phyloP scores from a whole-genome alignment of 2,888 invertebrate genomes.

The Calameuta idolon region DNA sequence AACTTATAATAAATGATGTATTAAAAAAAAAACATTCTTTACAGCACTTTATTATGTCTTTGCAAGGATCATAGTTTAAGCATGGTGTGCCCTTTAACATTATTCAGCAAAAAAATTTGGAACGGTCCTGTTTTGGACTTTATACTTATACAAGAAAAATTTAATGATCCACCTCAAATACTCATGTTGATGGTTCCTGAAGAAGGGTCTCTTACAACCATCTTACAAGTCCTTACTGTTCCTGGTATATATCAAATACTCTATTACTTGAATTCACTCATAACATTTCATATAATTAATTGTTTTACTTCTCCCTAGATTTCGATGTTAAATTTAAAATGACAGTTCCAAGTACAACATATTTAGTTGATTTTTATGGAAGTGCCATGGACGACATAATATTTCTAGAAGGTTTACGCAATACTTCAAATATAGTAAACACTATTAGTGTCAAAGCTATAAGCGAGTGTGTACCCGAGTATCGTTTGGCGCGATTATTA shows the following conservation, averaged over 20 bases:
- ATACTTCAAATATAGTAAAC: constrained; percentile 37
- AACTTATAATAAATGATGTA: background rate
- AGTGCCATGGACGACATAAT: constrained; percentile 52
- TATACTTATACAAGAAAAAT: constrained; percentile 42
- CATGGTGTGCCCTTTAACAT: constrained; percentile 49
- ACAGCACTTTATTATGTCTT: constrained; percentile 51
- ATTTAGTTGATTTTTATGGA: constrained; percentile 50
- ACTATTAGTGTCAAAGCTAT: constrained; percentile 60
- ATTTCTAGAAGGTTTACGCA: constrained; percentile 55
- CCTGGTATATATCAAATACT: constrained; percentile 42
- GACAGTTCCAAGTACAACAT: constrained; percentile 47
- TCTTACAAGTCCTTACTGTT: constrained; percentile 48
- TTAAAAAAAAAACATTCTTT: constrained; percentile 6
- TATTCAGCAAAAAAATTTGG: constrained; percentile 45
- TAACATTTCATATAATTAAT: background rate
- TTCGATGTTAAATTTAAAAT: constrained; percentile 55
- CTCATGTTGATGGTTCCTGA: constrained; percentile 41
- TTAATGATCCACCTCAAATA: constrained; percentile 41
- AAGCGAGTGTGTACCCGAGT: constrained; percentile 67
- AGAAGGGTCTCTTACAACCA: constrained; percentile 21
- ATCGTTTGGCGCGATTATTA: constrained; percentile 66
- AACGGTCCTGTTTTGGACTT: constrained; percentile 48
- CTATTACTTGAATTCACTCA: background rate
- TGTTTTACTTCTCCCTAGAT: background rate
- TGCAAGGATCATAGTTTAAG: constrained; percentile 43